phyloP scores from a whole-genome alignment of 1,140 invertebrate genomes.

The Carposina sasakii region DNA sequence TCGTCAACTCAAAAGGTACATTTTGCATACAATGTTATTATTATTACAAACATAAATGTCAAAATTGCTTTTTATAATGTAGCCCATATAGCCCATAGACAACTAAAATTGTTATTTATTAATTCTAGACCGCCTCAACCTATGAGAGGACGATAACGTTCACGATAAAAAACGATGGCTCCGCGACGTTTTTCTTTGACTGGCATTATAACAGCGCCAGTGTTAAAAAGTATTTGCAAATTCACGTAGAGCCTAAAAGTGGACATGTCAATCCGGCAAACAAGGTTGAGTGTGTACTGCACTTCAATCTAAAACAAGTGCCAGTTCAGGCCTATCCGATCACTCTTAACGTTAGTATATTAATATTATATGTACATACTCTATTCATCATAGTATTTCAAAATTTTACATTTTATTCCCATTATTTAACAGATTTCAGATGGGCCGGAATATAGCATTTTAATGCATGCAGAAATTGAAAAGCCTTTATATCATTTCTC shows the following conservation, averaged over 20 bases:
- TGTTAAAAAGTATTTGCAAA: conserved; percentile 52
- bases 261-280: conserved; percentile 44
- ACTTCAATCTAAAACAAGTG: conserved; percentile 52
- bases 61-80: too few species aligned
- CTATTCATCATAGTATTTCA: too few species aligned
- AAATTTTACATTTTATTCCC: too few species aligned
- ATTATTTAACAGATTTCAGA: conserved; percentile 51
- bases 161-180: conserved; percentile 58
- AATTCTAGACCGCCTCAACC: conserved; percentile 55
- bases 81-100: too few species aligned
- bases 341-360: conserved; percentile 38
- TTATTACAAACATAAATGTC: too few species aligned
- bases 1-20: too few species aligned
- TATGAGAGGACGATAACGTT: conserved; percentile 56
- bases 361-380: neutral
- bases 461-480: conserved; percentile 51
- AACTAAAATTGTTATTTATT: too few species aligned
- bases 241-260: conserved; percentile 42
- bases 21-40: too few species aligned
- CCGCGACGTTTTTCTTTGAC: conserved; percentile 57
- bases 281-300: conserved; percentile 43
- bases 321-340: conserved; percentile 55
- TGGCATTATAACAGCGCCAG: conserved; percentile 42
- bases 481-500: conserved; percentile 55
- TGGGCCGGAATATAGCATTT: conserved; percentile 52